Conservation (phyloP, 2,113 vertebrate species). For the Gavia stellata region DNA sequence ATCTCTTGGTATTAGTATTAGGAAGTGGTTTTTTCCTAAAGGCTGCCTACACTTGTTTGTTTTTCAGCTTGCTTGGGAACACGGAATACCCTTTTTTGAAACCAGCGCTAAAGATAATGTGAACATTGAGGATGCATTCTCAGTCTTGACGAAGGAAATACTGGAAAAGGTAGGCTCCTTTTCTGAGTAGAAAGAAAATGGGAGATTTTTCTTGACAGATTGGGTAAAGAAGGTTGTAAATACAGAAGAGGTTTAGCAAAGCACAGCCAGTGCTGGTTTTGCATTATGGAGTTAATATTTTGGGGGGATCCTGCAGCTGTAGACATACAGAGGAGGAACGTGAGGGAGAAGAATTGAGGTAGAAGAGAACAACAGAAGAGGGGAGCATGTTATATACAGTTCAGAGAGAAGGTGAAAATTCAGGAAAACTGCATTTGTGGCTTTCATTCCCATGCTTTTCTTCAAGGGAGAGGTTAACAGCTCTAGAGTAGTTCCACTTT, state of each 20-base stretch:
- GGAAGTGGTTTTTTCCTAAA: background rate
- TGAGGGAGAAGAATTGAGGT: background rate
- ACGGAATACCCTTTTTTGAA: constrained; percentile 73
- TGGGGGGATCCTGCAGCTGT: background rate
- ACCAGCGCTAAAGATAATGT: constrained; percentile 73
- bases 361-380: background rate
- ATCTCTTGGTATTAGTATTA: background rate
- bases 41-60: background rate
- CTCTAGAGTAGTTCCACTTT: background rate
- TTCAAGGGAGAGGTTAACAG: background rate
- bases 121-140: constrained; percentile 73
- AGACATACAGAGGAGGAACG: background rate
- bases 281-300: background rate
- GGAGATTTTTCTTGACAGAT: background rate
- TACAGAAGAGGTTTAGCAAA: background rate
- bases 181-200: background rate
- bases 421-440: background rate
- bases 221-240: background rate
- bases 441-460: background rate
- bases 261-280: background rate
- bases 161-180: constrained; percentile 67
- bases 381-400: background rate
- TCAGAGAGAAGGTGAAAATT: background rate
- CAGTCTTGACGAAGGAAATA: constrained; percentile 61
- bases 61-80: constrained; percentile 75